Percentiles rank a stretch among this genome's conserved stretches.
phyloP scores from a whole-genome alignment of 2,888 invertebrate genomes.

The Ypsolopha scabrella region DNA sequence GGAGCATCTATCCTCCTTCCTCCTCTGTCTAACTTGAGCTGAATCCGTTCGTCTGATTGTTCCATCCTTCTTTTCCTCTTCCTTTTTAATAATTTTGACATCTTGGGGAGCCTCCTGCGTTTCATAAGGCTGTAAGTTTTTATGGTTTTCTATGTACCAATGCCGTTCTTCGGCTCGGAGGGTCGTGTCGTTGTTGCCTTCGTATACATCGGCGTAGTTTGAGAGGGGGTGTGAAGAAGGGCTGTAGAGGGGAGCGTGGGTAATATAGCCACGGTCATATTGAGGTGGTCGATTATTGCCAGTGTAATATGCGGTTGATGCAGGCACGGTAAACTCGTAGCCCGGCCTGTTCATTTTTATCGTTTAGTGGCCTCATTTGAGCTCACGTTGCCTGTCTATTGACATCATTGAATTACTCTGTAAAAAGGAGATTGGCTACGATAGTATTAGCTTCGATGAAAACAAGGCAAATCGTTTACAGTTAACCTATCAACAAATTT shows the following conservation, averaged over 20 bases:
- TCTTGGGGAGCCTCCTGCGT: slow-evolving; percentile 48
- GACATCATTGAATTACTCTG: neutral
- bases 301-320: slow-evolving; percentile 56
- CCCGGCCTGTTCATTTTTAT: slow-evolving; percentile 68
- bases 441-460: neutral
- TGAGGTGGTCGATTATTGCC: slow-evolving; percentile 56
- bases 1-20: slow-evolving; percentile 63
- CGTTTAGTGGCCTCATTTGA: slow-evolving; percentile 59
- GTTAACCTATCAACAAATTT: neutral
- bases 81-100: slow-evolving; percentile 61
- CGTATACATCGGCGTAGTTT: slow-evolving; percentile 64
- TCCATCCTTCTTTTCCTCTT: slow-evolving; percentile 54
- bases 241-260: slow-evolving; percentile 50
- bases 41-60: slow-evolving; percentile 46
- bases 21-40: slow-evolving; percentile 44
- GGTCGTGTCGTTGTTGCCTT: slow-evolving; percentile 65
- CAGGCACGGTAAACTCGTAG: slow-evolving; percentile 64
- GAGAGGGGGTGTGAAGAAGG: slow-evolving; percentile 58
- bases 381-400: slow-evolving; percentile 30
- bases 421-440: neutral
- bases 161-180: slow-evolving; percentile 63
- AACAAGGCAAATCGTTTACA: neutral
- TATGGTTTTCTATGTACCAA: slow-evolving; percentile 67
- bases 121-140: slow-evolving; percentile 54
- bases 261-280: slow-evolving; percentile 55